phyloP scores from a whole-genome alignment of 2,113 vertebrate species.

The Atlantisia rogersi region DNA sequence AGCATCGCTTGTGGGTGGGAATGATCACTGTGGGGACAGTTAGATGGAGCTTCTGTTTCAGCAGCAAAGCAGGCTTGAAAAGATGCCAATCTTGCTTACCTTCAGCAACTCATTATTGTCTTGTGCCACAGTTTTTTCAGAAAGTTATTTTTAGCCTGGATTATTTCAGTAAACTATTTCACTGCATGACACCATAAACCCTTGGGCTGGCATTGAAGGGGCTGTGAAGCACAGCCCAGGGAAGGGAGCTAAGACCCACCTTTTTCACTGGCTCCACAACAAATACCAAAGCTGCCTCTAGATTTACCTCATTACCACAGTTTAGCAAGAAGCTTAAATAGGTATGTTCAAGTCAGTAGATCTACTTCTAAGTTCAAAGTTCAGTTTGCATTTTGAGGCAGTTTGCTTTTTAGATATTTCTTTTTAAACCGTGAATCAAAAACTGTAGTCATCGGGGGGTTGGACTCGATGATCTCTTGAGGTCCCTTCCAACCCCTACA shows the following conservation, averaged over 20 bases:
- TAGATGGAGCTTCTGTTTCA: background rate
- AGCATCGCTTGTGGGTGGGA: background rate
- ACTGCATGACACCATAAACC: background rate
- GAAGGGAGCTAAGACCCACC: background rate
- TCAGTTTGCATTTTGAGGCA: background rate
- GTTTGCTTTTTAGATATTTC: background rate
- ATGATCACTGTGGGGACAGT: background rate
- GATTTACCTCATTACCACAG: background rate
- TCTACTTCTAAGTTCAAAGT: background rate
- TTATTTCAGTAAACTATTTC: background rate
- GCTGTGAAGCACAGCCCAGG: background rate
- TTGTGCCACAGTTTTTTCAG: background rate
- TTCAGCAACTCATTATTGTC: background rate
- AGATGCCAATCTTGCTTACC: background rate
- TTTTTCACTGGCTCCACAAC: background rate
- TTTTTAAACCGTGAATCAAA: background rate
- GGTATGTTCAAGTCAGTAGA: background rate
- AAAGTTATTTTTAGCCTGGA: constrained; percentile 19
- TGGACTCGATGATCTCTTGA: too few species aligned
- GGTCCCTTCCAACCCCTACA: too few species aligned
- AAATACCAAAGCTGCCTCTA: background rate
- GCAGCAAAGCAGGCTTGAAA: background rate
- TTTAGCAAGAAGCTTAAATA: background rate
- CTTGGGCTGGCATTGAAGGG: background rate
- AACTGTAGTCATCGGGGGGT: background rate